These are phyloP conservation scores for Polydrusus tereticollis DNA, from an alignment of 2,888 invertebrate genomes.

Conservation along the genomic window DNA sequence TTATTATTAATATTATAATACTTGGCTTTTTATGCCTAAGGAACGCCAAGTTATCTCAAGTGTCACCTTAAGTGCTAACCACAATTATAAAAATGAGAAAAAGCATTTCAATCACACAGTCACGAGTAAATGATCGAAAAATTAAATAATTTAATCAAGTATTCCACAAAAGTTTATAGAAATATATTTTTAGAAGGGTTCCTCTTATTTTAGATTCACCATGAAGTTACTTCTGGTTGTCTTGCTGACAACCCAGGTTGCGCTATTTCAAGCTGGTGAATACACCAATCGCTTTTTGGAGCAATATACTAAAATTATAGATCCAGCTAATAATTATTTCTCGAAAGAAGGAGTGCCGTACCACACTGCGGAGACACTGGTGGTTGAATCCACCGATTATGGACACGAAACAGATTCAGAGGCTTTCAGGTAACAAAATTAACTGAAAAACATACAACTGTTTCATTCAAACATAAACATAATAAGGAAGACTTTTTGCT, in stretches of 20 bases:
- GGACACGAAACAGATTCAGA: conserved; percentile 57
- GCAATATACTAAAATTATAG: conserved; percentile 36
- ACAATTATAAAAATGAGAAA: too few species aligned
- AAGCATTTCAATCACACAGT: too few species aligned
- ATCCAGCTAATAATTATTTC: conserved; percentile 33
- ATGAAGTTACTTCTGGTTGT: neutral
- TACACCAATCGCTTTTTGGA: conserved; percentile 32
- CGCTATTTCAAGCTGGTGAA: neutral
- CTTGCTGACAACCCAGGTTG: neutral
- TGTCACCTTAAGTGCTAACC: too few species aligned
- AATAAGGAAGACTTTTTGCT: too few species aligned
- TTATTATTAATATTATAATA: too few species aligned
- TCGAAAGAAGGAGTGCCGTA: conserved; percentile 53
- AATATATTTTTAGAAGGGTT: too few species aligned
- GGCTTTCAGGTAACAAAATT: conserved; percentile 47
- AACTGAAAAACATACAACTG: neutral
- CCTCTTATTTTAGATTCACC: neutral
- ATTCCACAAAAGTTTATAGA: too few species aligned
- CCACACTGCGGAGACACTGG: conserved; percentile 53
- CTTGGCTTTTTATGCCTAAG: too few species aligned
- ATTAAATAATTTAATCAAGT: too few species aligned
- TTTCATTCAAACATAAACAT: too few species aligned
- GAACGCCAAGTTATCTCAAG: too few species aligned
- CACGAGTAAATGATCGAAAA: too few species aligned
- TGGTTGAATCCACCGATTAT: conserved; percentile 55